phyloP scores from a whole-genome alignment of 2,888 invertebrate species.

The Orgyia antiqua region DNA sequence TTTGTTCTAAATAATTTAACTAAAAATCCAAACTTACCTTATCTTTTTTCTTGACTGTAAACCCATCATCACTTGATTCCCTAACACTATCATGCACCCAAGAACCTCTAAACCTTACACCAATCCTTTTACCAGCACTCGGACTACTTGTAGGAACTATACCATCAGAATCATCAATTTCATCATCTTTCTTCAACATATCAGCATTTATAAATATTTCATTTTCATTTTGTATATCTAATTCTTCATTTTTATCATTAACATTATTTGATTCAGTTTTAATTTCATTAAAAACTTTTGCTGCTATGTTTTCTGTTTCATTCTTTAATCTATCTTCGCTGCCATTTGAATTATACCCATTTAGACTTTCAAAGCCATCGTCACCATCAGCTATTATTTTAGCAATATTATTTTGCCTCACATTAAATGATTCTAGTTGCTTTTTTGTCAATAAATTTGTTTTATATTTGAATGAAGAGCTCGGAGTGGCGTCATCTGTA shows the following conservation, averaged over 20 bases:
- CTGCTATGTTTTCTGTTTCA: conserved; percentile 16
- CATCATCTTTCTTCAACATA: conserved; percentile 57
- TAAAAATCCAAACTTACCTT: conserved; percentile 62
- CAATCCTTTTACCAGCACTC: conserved; percentile 46
- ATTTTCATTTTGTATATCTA: conserved; percentile 7
- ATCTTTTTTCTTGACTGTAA: conserved; percentile 49
- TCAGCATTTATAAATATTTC: conserved; percentile 15
- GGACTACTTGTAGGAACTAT: conserved; percentile 50
- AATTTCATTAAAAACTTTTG: conserved; percentile 29
- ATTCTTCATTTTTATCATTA: conserved; percentile 7
- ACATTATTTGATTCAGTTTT: conserved; percentile 30
- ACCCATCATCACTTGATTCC: conserved; percentile 61
- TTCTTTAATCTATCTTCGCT: conserved; percentile 64
- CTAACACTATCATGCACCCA: conserved; percentile 49
- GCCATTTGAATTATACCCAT: conserved; percentile 87
- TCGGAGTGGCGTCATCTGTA: conserved; percentile 49
- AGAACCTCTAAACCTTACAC: conserved; percentile 61
- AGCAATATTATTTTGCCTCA: conserved; percentile 45
- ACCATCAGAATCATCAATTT: conserved; percentile 58
- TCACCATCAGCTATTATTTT: conserved; percentile 78
- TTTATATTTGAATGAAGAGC: conserved; percentile 51
- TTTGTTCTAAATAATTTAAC: too few species aligned
- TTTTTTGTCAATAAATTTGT: conserved; percentile 62
- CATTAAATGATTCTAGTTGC: conserved; percentile 64
- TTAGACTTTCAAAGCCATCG: conserved; percentile 91